These are phyloP conservation scores for Colistium nudipinnis DNA, from an alignment of 2,113 vertebrate genomes.

Conservation along the genomic window DNA sequence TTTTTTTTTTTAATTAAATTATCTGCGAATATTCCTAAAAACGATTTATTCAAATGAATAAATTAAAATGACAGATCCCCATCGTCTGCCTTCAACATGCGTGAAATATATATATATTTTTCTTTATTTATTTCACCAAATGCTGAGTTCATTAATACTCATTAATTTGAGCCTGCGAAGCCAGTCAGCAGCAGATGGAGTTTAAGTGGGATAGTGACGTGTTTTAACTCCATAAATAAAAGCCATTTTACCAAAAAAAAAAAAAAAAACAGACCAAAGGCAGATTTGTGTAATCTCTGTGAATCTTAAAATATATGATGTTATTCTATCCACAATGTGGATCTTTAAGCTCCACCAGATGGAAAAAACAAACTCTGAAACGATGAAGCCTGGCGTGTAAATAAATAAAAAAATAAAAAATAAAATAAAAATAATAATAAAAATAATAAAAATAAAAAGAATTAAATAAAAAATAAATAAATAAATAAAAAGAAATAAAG, in stretches of 20 bases:
- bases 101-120: too few species aligned
- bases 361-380: too few species aligned
- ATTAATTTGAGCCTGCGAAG: conserved; percentile 46
- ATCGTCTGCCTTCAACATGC: conserved; percentile 26
- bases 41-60: conserved; percentile 28
- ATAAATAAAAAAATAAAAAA: too few species aligned
- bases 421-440: too few species aligned
- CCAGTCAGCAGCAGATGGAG: conserved; percentile 24
- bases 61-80: conserved; percentile 26
- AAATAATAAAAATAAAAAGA: too few species aligned
- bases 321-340: too few species aligned
- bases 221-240: conserved; percentile 34
- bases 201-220: conserved; percentile 25
- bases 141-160: conserved; percentile 47
- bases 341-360: neutral
- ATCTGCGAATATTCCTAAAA: conserved; percentile 8
- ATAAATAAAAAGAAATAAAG: too few species aligned
- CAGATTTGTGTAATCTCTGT: neutral
- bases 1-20: conserved; percentile 46
- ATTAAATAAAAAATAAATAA: too few species aligned
- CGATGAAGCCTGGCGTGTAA: too few species aligned
- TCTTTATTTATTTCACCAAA: conserved; percentile 26
- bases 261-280: conserved; percentile 2
- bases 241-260: too few species aligned
- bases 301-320: too few species aligned